Conservation (phyloP, 2,888 invertebrate species). For the Leptopilina drosophilae region DNA sequence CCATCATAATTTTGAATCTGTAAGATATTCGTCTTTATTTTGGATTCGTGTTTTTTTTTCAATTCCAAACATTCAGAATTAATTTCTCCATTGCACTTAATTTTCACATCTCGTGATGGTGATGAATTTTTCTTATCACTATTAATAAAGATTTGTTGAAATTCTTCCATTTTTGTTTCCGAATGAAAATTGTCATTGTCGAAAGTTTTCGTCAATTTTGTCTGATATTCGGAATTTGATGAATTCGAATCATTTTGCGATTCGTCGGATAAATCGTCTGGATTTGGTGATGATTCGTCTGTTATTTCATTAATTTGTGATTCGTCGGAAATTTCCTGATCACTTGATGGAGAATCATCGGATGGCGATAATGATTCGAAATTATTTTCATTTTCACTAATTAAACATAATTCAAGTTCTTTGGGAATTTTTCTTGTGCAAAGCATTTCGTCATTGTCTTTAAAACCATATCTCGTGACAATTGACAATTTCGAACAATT, state of each 20-base stretch:
- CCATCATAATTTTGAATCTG: not conserved
- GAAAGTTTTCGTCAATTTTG: not conserved
- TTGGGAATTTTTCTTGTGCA: conserved; percentile 50
- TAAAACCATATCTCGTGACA: conserved; percentile 58
- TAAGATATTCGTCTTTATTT: not conserved
- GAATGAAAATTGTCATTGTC: not conserved
- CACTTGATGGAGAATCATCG: not conserved
- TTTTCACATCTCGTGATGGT: not conserved
- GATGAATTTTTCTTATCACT: too few species aligned
- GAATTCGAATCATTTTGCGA: not conserved
- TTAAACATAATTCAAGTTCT: conserved; percentile 53
- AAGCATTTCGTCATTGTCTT: conserved; percentile 54
- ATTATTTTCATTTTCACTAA: conserved; percentile 34
- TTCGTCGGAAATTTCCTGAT: conserved; percentile 9
- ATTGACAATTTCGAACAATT: conserved; percentile 66
- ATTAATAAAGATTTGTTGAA: too few species aligned
- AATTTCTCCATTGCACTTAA: not conserved
- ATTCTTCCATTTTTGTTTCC: too few species aligned
- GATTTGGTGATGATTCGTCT: not conserved
- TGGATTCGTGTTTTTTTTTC: not conserved
- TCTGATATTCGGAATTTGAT: not conserved
- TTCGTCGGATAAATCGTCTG: not conserved
- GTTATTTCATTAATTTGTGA: not conserved
- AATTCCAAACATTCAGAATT: not conserved
- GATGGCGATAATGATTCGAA: not conserved